Evolutionary conservation across 2,888 invertebrate genomes (phyloP).

Genomic region (Sturmia bella): DNA sequence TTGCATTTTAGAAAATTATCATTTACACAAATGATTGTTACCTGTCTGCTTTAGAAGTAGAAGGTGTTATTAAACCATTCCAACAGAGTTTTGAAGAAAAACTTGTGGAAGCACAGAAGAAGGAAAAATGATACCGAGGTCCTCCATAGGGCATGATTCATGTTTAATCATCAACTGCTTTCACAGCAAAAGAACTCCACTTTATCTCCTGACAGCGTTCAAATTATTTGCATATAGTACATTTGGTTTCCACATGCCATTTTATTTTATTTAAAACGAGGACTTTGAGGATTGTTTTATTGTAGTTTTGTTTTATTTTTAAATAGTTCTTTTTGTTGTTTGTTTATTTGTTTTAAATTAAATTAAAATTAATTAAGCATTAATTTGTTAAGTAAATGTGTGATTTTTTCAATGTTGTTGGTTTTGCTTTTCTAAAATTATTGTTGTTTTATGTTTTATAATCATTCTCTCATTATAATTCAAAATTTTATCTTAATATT

Average conservation of each 20-base stretch:
- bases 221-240: background rate
- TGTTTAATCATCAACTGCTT: no score
- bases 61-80: background rate
- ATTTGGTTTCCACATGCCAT: background rate
- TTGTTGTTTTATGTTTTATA: constrained; percentile 50
- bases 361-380: constrained; percentile 70
- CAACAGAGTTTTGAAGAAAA: background rate
- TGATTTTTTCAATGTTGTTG: constrained; percentile 37
- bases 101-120: background rate
- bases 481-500: constrained; percentile 55
- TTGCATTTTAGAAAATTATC: constrained; percentile 30
- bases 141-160: no score
- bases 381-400: constrained; percentile 69
- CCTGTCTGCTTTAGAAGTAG: constrained; percentile 47
- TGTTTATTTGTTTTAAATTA: constrained; percentile 67
- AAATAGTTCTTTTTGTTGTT: constrained; percentile 54
- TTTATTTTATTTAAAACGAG: constrained; percentile 25
- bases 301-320: constrained; percentile 43
- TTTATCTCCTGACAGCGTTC: background rate
- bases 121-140: no score
- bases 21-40: constrained; percentile 57
- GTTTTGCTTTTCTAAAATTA: constrained; percentile 14
- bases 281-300: constrained; percentile 22
- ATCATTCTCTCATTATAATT: constrained; percentile 51
- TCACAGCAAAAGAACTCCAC: no score